Percentiles rank a stretch among this genome's conserved stretches.
Conservation (phyloP, 1,140 invertebrate species). For the Brachionus manjavacas region DNA sequence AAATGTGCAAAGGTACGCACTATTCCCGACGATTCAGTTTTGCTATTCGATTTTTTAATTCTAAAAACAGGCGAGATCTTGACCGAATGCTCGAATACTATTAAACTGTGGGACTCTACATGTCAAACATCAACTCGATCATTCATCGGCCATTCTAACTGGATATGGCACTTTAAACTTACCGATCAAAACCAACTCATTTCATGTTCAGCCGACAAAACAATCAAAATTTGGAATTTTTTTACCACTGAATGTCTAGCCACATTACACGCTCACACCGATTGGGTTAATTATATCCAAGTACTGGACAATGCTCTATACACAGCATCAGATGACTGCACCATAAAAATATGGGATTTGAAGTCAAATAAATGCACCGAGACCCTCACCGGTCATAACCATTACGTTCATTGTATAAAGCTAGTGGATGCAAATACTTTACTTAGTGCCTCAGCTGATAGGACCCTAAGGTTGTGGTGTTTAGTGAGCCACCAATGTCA, state of each 20-base stretch:
- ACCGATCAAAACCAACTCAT: not conserved
- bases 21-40: not conserved
- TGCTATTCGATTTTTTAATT: not conserved
- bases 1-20: not conserved
- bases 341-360: conserved; percentile 21
- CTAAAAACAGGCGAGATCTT: not conserved
- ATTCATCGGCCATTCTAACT: not conserved
- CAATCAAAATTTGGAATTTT: conserved; percentile 3
- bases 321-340: not conserved
- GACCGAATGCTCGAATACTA: conserved; percentile 1
- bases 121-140: not conserved
- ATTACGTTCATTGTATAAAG: conserved; percentile 19
- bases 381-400: not conserved
- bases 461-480: not conserved
- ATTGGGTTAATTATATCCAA: not conserved
- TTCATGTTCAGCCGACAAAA: not conserved
- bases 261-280: not conserved
- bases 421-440: not conserved
- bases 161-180: not conserved
- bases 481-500: not conserved
- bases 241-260: not conserved
- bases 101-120: not conserved
- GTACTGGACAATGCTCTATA: not conserved
- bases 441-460: not conserved
- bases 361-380: not conserved